A percentile compares a stretch with the other conserved stretches of the same genome.
Conservation (phyloP, 1,140 invertebrate species). For the Halyomorpha halys region DNA sequence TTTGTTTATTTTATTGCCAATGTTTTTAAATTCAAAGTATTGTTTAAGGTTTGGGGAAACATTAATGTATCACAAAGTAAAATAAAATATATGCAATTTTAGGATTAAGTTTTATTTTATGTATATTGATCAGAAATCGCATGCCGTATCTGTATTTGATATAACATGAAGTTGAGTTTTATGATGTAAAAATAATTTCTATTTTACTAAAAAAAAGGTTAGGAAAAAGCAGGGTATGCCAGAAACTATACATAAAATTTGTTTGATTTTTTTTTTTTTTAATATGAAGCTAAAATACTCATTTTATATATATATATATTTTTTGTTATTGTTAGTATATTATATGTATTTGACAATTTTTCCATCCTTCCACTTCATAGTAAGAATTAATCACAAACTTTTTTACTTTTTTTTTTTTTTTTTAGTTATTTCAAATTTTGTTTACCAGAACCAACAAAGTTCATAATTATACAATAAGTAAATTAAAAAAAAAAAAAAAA, state of each 20-base stretch:
- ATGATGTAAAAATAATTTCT: background rate
- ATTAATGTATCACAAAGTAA: slow-evolving; percentile 17
- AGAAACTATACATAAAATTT: background rate
- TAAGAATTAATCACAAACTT: background rate
- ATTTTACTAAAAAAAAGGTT: background rate
- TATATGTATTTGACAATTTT: background rate
- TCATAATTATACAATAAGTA: no score
- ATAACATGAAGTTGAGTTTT: background rate
- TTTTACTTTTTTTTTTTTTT: background rate
- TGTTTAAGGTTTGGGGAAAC: slow-evolving; percentile 21
- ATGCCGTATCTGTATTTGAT: background rate
- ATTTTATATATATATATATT: background rate
- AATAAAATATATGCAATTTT: slow-evolving; percentile 13
- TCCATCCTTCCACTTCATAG: background rate
- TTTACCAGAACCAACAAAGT: background rate
- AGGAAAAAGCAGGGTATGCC: slow-evolving; percentile 1
- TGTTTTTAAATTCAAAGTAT: slow-evolving; percentile 22
- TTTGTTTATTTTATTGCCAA: slow-evolving; percentile 24
- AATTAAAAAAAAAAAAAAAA: no score
- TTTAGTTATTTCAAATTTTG: background rate
- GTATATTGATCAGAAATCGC: slow-evolving; percentile 10
- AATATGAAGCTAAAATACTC: background rate
- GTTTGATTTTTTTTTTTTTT: background rate
- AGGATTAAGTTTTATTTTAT: slow-evolving; percentile 13
- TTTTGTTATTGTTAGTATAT: background rate